A percentile compares a stretch with the other conserved stretches of the same genome.
Conservation (phyloP, 2,888 invertebrate species). For the Tetropium fuscum region DNA sequence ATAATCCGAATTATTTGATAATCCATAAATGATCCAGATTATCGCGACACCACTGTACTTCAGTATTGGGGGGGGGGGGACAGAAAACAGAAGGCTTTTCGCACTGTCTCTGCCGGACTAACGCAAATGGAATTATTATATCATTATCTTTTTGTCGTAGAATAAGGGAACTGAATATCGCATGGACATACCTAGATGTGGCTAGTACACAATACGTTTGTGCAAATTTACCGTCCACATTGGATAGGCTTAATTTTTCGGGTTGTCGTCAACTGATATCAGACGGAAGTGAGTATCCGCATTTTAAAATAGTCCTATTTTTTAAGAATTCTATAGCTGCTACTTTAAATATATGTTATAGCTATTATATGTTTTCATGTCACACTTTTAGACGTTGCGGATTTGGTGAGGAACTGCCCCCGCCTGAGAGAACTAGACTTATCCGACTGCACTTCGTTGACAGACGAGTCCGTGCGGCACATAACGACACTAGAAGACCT, state of each 20-base stretch:
- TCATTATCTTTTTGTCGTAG: conserved; percentile 62
- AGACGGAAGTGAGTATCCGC: conserved; percentile 75
- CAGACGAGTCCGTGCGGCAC: conserved; percentile 71
- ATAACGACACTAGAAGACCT: conserved; percentile 73
- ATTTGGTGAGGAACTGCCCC: conserved; percentile 76
- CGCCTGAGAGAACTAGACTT: conserved; percentile 86
- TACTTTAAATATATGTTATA: too few species aligned
- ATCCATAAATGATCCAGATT: too few species aligned
- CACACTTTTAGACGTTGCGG: conserved; percentile 72
- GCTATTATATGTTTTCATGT: too few species aligned
- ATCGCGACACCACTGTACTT: too few species aligned
- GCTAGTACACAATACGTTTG: conserved; percentile 73
- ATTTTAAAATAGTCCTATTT: neutral
- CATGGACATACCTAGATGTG: conserved; percentile 80
- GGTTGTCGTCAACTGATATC: conserved; percentile 83
- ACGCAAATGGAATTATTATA: too few species aligned
- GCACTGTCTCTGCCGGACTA: too few species aligned
- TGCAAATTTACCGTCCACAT: conserved; percentile 71
- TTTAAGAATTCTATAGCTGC: too few species aligned
- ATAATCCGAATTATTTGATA: too few species aligned
- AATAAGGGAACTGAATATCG: conserved; percentile 79
- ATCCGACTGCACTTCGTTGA: conserved; percentile 85
- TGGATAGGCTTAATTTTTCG: conserved; percentile 83
- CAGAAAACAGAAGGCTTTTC: too few species aligned
- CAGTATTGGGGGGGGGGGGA: too few species aligned